These are phyloP conservation scores for Acrossocheilus wenchowensis DNA, from an alignment of 2,797 vertebrate genomes.

Conservation along the genomic window DNA sequence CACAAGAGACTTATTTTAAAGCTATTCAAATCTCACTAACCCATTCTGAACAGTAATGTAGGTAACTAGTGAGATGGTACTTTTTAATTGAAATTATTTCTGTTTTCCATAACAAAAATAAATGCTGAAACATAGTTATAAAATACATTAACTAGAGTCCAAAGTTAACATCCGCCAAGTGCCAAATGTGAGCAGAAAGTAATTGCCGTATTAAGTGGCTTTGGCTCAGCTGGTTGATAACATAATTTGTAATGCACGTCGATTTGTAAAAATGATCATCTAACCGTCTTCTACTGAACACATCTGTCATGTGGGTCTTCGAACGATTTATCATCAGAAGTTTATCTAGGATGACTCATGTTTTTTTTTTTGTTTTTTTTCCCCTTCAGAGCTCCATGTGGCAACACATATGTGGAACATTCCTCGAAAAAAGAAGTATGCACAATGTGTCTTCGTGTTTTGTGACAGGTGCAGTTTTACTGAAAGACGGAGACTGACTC, in stretches of 20 bases:
- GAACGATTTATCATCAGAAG: neutral
- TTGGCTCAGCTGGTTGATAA: neutral
- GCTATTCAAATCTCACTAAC: neutral
- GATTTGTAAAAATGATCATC: neutral
- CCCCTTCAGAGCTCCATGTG: neutral
- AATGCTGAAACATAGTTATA: neutral
- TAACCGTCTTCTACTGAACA: neutral
- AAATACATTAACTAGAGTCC: neutral
- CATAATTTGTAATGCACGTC: neutral
- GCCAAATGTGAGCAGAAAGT: neutral
- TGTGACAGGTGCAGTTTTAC: neutral
- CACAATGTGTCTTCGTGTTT: neutral
- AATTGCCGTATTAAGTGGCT: neutral
- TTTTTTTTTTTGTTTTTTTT: too few species aligned
- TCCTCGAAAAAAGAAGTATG: neutral
- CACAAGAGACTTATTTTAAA: neutral
- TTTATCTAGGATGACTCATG: neutral
- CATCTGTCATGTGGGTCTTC: neutral
- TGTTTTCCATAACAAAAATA: neutral
- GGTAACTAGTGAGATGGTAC: neutral
- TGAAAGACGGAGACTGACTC: neutral
- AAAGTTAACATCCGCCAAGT: neutral
- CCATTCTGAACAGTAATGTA: neutral
- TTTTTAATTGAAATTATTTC: neutral
- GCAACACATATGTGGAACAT: neutral